Base-by-base conservation (phyloP, 2,113 vertebrate genomes). In the Prietella phreatophila region DNA sequence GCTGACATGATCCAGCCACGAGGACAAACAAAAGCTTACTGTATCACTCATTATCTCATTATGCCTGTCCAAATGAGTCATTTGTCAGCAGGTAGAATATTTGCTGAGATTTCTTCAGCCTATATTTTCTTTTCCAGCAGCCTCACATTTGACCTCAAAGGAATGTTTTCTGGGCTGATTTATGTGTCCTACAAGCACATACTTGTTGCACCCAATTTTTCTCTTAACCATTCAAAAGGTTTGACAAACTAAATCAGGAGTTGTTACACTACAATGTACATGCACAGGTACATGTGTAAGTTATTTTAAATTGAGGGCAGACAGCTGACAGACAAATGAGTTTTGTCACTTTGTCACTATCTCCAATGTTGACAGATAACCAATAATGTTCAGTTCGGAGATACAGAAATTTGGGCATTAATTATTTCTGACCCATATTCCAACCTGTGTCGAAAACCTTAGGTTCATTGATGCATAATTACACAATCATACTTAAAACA, bases 121-220 rank as follows among this genome's bases (percentile, higher is more conserved):
- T 39, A 36, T 69, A 61, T 84, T 79, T 22, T 85, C 8, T 61
- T 82, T 60, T 25, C 42, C 87, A 69, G 60, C 42, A 69, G 50
- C 61, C 61, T 88, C 73, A 85, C 82, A 79, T 84, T 78, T 88
- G 87, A 88, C 87, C 87, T 50, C 69, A 53, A 30, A 80, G 87
- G 87, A 88, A 88, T 88, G 87, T 88, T 85, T 82, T 80, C 73
- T 30, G 55, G 61, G 82, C 83, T 85, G 82, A 58, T 85, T 65
- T 71, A 65, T 82, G 30, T 88, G 82, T 39, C 61, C 33, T 80
- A 58, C 61, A 69, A 69, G 73, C 33, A 27, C 25, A 19, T 88
- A 85, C 82, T 22, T 85, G 87, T 80, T 80, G 42, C 82, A 85
- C 69, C 80, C 30, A 83, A 87, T 84, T 67, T 61, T 71, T 87